Percentiles rank a stretch among this genome's conserved stretches.
These are phyloP conservation scores for Petrolisthes manimaculis DNA, from an alignment of 2,888 invertebrate species.

Conservation along the genomic window DNA sequence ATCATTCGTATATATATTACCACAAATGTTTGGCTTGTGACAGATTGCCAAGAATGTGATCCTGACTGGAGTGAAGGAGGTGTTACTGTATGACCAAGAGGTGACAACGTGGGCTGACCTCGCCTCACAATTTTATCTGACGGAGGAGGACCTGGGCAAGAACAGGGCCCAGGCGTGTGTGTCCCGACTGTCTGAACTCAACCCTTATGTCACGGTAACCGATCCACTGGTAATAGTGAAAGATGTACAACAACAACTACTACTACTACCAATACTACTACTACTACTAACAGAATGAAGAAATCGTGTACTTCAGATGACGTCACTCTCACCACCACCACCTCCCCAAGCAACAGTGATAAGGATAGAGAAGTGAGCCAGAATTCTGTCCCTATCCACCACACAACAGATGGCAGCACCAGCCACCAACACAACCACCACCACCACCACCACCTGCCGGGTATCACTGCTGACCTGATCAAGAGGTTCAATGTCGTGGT, in stretches of 20 bases:
- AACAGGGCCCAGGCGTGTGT: slow-evolving; percentile 88
- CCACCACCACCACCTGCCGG: neutral
- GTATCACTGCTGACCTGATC: slow-evolving; percentile 72
- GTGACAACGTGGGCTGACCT: slow-evolving; percentile 64
- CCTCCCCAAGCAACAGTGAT: neutral
- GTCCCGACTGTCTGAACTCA: slow-evolving; percentile 86
- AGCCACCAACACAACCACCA: no score
- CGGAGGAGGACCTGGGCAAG: slow-evolving; percentile 84
- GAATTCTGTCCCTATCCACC: neutral
- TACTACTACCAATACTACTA: neutral
- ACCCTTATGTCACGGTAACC: slow-evolving; percentile 70
- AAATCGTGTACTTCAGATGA: neutral
- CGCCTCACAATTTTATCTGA: slow-evolving; percentile 81
- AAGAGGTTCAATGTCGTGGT: slow-evolving; percentile 79
- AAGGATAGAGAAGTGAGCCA: neutral
- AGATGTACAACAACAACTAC: neutral
- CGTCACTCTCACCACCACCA: neutral
- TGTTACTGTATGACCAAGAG: slow-evolving; percentile 89
- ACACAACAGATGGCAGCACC: neutral
- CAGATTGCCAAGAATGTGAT: slow-evolving; percentile 89
- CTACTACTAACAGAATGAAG: neutral
- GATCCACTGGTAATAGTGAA: neutral
- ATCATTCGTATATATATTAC: neutral
- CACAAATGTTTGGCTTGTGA: neutral
- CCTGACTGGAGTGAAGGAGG: slow-evolving; percentile 96